Percentiles rank a stretch among this genome's conserved stretches.
These are phyloP conservation scores for Austrolebias charrua DNA, from an alignment of 2,797 vertebrate genomes.

Conservation along the genomic window DNA sequence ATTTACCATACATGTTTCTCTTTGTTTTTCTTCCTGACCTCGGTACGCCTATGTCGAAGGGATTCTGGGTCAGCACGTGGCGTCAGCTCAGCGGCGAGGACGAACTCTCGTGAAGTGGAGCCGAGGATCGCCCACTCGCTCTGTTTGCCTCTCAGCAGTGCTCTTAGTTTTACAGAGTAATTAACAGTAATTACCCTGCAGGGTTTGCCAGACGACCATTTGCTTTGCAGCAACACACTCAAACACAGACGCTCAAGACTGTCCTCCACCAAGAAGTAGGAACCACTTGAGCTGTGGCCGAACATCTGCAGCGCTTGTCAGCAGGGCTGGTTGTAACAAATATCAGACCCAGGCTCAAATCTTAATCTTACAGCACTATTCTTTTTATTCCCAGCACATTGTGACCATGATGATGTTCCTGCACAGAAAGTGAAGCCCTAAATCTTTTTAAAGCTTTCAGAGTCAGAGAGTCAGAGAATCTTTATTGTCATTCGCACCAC, in stretches of 20 bases:
- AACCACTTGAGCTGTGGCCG: constrained; percentile 44
- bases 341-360: neutral
- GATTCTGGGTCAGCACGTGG: constrained; percentile 48
- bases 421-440: neutral
- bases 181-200: constrained; percentile 74
- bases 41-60: constrained; percentile 17
- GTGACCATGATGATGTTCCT: neutral
- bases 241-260: constrained; percentile 42
- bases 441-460: neutral
- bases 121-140: constrained; percentile 54
- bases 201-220: constrained; percentile 69
- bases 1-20: constrained; percentile 29
- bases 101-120: constrained; percentile 41
- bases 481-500: too few relatives aligned
- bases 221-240: constrained; percentile 51
- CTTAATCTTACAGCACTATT: neutral
- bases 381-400: neutral
- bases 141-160: constrained; percentile 58
- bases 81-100: constrained; percentile 30
- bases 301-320: constrained; percentile 38
- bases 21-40: constrained; percentile 34
- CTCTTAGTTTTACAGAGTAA: constrained; percentile 69
- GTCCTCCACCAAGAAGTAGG: constrained; percentile 28
- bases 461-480: too few relatives aligned
- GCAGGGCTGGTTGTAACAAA: neutral